Evolutionary conservation across 2,797 vertebrate genomes (phyloP).

Genomic region (Phataginus tricuspis): DNA sequence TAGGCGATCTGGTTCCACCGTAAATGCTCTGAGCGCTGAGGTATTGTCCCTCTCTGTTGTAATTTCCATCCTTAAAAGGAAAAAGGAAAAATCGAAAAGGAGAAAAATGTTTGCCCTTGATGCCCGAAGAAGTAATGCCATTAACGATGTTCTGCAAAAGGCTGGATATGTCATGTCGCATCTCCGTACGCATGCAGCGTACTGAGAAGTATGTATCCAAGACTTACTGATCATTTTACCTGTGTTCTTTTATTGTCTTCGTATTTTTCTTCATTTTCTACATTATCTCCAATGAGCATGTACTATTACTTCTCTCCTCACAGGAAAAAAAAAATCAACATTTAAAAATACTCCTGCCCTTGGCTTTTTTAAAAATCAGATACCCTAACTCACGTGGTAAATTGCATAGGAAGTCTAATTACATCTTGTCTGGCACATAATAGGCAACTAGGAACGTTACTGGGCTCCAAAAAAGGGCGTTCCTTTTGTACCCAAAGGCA

Average conservation of each 20-base stretch:
- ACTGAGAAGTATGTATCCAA: not conserved
- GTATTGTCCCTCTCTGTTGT: not conserved
- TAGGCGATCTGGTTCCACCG: not conserved
- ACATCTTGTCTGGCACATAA: constrained; percentile 66
- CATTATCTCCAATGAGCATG: constrained; percentile 11
- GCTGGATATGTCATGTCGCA: not conserved
- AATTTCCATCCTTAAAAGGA: not conserved
- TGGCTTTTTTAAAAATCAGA: constrained; percentile 13
- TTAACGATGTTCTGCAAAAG: constrained; percentile 3
- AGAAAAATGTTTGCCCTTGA: not conserved
- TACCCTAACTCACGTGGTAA: constrained; percentile 51
- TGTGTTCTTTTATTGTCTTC: constrained; percentile 17
- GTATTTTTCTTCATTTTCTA: constrained; percentile 34
- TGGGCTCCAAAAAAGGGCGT: constrained; percentile 41
- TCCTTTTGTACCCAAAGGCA: constrained; percentile 39
- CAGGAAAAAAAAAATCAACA: not conserved
- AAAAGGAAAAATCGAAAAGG: constrained; percentile 17
- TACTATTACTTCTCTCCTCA: constrained; percentile 39
- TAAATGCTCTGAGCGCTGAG: not conserved
- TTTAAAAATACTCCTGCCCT: constrained; percentile 46
- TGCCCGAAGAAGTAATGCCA: not conserved
- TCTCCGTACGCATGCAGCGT: not conserved
- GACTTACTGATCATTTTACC: constrained; percentile 28
- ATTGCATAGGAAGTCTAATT: constrained; percentile 69
- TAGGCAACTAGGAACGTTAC: constrained; percentile 52